Evolutionary conservation across 2,113 vertebrate species (phyloP), one percentile per base, ranked within the genome.

Genomic region (Neolamprologus devosi): DNA sequence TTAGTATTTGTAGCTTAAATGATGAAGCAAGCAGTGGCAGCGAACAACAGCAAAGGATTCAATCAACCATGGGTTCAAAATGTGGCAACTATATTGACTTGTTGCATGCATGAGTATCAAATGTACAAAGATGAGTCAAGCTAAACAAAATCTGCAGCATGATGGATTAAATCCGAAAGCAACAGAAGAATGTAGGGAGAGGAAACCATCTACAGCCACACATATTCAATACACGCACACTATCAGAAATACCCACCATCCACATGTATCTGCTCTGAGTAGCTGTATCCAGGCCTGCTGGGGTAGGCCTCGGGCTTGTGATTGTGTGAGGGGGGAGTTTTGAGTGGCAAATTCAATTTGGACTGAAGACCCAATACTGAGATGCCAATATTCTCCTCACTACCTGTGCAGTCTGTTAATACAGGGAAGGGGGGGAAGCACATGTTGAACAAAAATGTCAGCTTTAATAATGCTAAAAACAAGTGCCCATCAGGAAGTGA

Each of bases 301-400:
- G 91, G 92, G 93, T 96, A 97, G 30, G 97, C 92, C 89, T 96
- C 95, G 17, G 95, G 92, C 89, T 94, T 2, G 96, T 96, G 94
- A 96, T 96, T 94, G 96, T 95, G 91, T 97, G 97, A 87, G 94
- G 87, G 94, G 95, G 96, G 83, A 83, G 94, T 87, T 93, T 97
- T 97, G 91, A 95, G 93, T 90, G 97, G 96, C 86, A 97, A 96
- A 93, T 95, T 91, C 93, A 96, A 97, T 95, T 96, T 98, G 90
- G 96, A 95, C 85, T 95, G 92, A 94, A 95, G 95, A 93, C 95
- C 95, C 94, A 95, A 95, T 94, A 96, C 90, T 90, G 97, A 97
- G 91, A 96, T 92, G 90, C 97, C 97, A 95, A 97, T 96, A 92
- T 96, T 97, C 92, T 98, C 97, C 94, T 97, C 98, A 94, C 93